Evolutionary conservation across 2,113 vertebrate genomes (phyloP), one percentile per base, ranked within the genome.

Genomic region (Larimichthys polyactis): DNA sequence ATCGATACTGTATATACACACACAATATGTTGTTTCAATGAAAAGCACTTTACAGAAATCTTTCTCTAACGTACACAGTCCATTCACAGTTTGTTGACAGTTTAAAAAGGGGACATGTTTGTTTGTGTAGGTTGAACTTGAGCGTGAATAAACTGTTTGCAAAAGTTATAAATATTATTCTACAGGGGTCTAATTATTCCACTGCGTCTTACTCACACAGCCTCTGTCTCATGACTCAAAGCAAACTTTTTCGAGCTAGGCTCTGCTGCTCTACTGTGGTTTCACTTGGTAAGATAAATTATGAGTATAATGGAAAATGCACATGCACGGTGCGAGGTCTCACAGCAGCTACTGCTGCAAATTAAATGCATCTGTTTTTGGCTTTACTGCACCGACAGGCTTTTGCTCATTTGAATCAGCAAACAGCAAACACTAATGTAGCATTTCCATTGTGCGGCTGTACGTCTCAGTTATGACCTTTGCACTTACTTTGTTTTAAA

Each of bases 361-460:
- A 67, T 46, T 57, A 46, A 76, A 76, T 57, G 20, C 11, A 52
- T 74, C 32, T 54, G n/a, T 43, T 54, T n/a, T 43, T 64, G 29
- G 22, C 44, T 64, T 15, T 2, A 48, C 16, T 67, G 44, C 24
- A 51, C 43, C 6, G 4, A 24, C 17, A 65, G 1, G 9, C n/a
- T 71, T 71, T 55, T 48, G 64, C 5, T 64, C 14, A 29, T 54
- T 79, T 44, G 58, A 55, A 55, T 55, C 36, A 64, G 59, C 58
- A 70, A 78, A 51, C 43, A 19, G 36, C 60, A 72, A 51, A 81
- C 32, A 73, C 19, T 16, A 51, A 58, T 11, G 12, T 16, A n/a
- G 51, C 44, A 46, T 62, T 74, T 67, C 24, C 7, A n/a, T 36
- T 74, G 19, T n/a, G 5, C 9, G 32, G 2, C 11, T 29, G 12